phyloP scores from a whole-genome alignment of 2,797 vertebrate genomes.

The Cuniculus paca region DNA sequence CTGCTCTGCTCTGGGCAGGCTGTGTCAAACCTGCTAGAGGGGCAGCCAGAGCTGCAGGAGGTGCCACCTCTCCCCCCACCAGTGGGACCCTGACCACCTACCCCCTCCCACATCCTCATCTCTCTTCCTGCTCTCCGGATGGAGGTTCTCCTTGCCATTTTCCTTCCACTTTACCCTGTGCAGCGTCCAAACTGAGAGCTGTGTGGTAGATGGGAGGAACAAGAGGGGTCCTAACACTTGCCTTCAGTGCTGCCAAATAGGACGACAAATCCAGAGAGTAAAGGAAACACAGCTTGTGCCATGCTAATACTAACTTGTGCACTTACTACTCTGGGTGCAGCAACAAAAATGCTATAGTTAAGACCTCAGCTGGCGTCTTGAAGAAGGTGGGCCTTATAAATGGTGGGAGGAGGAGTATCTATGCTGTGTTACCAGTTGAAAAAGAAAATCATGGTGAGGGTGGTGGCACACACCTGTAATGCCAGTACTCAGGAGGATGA shows the following conservation, averaged over 20 bases:
- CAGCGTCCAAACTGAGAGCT: background rate
- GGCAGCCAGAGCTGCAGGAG: background rate
- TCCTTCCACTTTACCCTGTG: background rate
- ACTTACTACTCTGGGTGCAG: background rate
- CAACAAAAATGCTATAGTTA: background rate
- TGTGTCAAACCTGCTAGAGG: fast-evolving
- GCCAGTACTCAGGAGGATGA: background rate
- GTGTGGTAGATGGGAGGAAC: background rate
- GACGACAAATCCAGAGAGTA: background rate
- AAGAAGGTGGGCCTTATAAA: background rate
- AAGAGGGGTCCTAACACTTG: too few species aligned
- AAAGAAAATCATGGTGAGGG: background rate
- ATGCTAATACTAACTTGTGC: background rate
- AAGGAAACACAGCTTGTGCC: background rate
- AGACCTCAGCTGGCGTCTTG: background rate
- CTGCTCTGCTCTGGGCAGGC: background rate
- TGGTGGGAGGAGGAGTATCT: background rate
- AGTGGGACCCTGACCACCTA: background rate
- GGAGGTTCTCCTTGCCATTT: background rate
- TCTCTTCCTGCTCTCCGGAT: background rate
- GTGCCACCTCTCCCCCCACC: too few species aligned
- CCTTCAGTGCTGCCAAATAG: background rate
- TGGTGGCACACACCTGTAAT: background rate
- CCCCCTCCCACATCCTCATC: fast-evolving
- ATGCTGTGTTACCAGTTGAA: background rate